A percentile compares a stretch with the other conserved stretches of the same genome.
Evolutionary conservation across 2,797 vertebrate species (phyloP).

Genomic region (Champsocephalus esox): DNA sequence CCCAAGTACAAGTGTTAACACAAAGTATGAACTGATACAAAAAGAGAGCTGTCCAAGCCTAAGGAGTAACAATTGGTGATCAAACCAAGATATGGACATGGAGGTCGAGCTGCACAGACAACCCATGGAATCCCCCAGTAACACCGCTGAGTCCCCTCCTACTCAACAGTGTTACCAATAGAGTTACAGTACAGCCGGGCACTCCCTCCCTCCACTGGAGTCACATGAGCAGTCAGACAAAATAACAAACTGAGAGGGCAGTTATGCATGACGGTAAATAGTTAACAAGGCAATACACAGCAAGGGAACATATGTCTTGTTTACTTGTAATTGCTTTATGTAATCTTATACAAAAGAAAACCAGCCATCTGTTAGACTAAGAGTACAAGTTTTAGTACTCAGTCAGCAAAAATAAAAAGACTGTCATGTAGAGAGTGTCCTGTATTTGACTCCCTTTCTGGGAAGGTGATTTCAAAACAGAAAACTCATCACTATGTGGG

Average conservation of each 20-base stretch:
- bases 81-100: neutral
- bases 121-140: conserved; percentile 12
- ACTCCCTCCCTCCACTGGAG: conserved; percentile 1
- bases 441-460: neutral
- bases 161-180: conserved; percentile 5
- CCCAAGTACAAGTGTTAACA: neutral
- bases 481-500: neutral
- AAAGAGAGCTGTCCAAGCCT: neutral
- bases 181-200: conserved; percentile 11
- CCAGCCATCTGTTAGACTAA: neutral
- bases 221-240: conserved; percentile 64
- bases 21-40: neutral
- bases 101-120: neutral
- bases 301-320: neutral
- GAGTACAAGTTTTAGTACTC: neutral
- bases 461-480: neutral
- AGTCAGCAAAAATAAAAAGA: neutral
- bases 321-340: neutral
- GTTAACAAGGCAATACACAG: neutral
- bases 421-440: neutral
- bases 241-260: conserved; percentile 27
- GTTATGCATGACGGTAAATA: neutral
- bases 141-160: neutral
- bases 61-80: neutral
- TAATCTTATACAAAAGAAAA: neutral